A percentile compares a stretch with the other conserved stretches of the same genome.
phyloP scores from a whole-genome alignment of 1,140 invertebrate genomes.

The Monomorium pharaonis region DNA sequence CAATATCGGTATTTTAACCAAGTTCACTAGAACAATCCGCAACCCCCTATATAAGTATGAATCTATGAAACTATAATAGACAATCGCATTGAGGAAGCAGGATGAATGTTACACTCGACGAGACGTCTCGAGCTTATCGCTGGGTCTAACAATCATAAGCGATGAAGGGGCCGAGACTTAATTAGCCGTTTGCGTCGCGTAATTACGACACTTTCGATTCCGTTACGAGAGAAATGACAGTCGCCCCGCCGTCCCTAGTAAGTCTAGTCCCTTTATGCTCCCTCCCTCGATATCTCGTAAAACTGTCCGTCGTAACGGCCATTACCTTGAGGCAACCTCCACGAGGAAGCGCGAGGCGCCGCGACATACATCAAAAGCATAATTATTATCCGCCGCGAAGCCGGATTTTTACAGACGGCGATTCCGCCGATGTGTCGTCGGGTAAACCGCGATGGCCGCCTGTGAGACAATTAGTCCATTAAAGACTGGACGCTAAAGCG shows the following conservation, averaged over 20 bases:
- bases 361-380: slow-evolving; percentile 71
- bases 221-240: slow-evolving; percentile 28
- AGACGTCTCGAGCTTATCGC: slow-evolving; percentile 25
- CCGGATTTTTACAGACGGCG: slow-evolving; percentile 64
- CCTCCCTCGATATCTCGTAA: slow-evolving; percentile 36
- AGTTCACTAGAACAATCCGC: neutral
- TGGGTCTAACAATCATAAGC: neutral
- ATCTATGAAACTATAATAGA: neutral
- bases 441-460: neutral
- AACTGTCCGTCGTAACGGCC: slow-evolving; percentile 4
- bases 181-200: slow-evolving; percentile 40
- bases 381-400: slow-evolving; percentile 64
- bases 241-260: neutral
- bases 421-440: neutral
- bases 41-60: neutral
- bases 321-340: slow-evolving; percentile 8
- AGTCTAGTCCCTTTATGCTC: slow-evolving; percentile 24
- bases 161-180: slow-evolving; percentile 39
- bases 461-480: neutral
- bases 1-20: neutral
- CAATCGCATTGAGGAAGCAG: neutral
- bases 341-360: slow-evolving; percentile 73
- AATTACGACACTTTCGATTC: slow-evolving; percentile 58
- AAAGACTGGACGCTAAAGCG: slow-evolving; percentile 6
- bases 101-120: neutral